Evolutionary conservation across 1,140 invertebrate species (phyloP).

Genomic region (Formica exsecta): DNA sequence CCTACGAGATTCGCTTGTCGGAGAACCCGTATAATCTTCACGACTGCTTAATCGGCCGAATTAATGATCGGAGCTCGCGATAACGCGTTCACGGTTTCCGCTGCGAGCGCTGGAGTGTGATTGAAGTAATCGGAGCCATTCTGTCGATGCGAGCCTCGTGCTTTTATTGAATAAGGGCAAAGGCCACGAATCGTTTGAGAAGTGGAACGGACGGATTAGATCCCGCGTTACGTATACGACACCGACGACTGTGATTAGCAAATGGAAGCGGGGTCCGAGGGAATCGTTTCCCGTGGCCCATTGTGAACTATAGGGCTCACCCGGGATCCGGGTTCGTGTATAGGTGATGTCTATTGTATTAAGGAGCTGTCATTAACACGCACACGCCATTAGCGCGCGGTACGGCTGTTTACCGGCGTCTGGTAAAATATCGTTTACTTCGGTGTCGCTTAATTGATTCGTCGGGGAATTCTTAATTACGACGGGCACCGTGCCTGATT

Average conservation of each 20-base stretch:
- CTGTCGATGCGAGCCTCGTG: constrained; percentile 55
- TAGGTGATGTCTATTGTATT: constrained; percentile 37
- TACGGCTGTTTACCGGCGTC: constrained; percentile 24
- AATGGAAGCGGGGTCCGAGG: constrained; percentile 1
- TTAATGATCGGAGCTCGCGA: constrained; percentile 34
- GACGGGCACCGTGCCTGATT: neutral
- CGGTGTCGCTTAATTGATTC: constrained; percentile 34
- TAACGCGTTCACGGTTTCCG: constrained; percentile 49
- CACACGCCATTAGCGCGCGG: constrained; percentile 21
- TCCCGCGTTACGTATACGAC: constrained; percentile 54
- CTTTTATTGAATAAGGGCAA: constrained; percentile 75
- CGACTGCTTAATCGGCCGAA: constrained; percentile 22
- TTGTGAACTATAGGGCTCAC: constrained; percentile 4
- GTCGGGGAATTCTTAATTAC: constrained; percentile 54
- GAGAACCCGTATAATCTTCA: constrained; percentile 33
- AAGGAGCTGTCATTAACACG: constrained; percentile 60
- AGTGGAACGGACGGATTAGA: constrained; percentile 70
- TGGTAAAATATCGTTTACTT: constrained; percentile 30
- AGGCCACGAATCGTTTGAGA: constrained; percentile 71
- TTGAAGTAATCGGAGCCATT: constrained; percentile 70
- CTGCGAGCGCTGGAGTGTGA: constrained; percentile 21
- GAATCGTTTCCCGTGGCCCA: constrained; percentile 19
- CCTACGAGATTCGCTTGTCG: neutral
- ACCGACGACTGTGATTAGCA: constrained; percentile 31
- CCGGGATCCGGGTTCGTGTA: neutral